phyloP scores from a whole-genome alignment of 2,888 invertebrate species.

The Steinernema carpocapsae region DNA sequence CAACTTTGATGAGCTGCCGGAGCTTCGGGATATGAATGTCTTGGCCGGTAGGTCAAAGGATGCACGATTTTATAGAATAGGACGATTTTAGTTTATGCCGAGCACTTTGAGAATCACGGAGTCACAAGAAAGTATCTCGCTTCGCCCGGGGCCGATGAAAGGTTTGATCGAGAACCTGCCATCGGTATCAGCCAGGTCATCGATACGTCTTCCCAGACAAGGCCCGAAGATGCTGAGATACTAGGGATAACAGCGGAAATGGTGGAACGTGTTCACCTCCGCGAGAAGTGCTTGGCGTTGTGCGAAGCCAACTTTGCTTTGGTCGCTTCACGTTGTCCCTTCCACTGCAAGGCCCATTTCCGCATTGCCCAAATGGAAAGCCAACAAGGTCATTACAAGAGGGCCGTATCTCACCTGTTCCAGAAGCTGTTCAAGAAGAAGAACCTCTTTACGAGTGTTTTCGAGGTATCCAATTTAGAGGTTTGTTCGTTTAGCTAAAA shows the following conservation, averaged over 20 bases:
- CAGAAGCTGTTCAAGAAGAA: conserved; percentile 33
- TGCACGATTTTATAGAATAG: too few relatives aligned
- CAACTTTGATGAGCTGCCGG: background rate
- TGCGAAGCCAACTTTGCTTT: conserved; percentile 32
- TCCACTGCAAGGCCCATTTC: conserved; percentile 42
- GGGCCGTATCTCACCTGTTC: conserved; percentile 28
- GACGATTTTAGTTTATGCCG: background rate
- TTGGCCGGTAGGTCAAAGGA: background rate
- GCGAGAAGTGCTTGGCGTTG: conserved; percentile 21
- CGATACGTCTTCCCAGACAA: background rate
- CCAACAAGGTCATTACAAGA: conserved; percentile 10
- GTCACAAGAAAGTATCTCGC: background rate
- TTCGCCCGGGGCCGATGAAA: background rate
- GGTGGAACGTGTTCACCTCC: conserved; percentile 14
- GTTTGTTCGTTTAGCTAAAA: background rate
- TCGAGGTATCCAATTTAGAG: too few relatives aligned
- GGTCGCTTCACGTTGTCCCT: conserved; percentile 38
- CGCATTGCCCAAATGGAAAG: conserved; percentile 38
- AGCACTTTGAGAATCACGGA: conserved; percentile 27
- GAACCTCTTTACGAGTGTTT: conserved; percentile 16
- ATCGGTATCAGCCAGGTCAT: background rate
- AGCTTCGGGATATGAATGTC: background rate
- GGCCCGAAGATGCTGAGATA: background rate
- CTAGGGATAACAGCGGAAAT: background rate
- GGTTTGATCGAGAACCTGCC: background rate